phyloP scores from a whole-genome alignment of 2,888 invertebrate genomes.

The Hecatera dysodea region DNA sequence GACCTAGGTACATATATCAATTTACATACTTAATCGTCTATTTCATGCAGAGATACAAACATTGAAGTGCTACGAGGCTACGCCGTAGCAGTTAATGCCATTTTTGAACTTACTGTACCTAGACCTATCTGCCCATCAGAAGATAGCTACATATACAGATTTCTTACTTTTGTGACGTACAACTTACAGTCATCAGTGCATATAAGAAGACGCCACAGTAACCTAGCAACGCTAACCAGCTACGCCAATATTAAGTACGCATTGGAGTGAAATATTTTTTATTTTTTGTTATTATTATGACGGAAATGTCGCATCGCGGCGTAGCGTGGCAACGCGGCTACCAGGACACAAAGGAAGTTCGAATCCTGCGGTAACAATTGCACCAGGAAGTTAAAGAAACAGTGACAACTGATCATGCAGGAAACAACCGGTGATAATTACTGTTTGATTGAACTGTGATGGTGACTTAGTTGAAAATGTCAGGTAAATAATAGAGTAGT shows the following conservation, averaged over 20 bases:
- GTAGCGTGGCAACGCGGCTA: conserved; percentile 83
- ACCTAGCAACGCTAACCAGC: conserved; percentile 75
- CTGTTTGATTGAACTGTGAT: conserved; percentile 24
- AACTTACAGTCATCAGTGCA: background rate
- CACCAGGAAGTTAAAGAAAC: background rate
- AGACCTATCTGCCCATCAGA: too few species aligned
- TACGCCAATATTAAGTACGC: conserved; percentile 68
- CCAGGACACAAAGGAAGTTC: conserved; percentile 68
- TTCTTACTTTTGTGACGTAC: background rate
- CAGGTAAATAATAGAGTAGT: conserved; percentile 38
- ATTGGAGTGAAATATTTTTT: conserved; percentile 72
- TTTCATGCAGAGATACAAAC: background rate
- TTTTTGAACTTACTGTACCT: background rate
- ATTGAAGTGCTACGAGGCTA: background rate
- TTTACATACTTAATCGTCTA: background rate
- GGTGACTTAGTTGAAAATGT: conserved; percentile 53
- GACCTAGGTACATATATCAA: background rate
- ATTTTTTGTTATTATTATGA: conserved; percentile 79
- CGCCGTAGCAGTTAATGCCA: background rate
- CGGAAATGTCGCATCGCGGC: conserved; percentile 84
- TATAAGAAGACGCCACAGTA: conserved; percentile 60
- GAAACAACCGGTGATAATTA: conserved; percentile 2
- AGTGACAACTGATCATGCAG: conserved; percentile 21
- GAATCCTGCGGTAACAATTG: conserved; percentile 58
- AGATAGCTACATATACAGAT: background rate